Percentiles rank a stretch among this genome's conserved stretches.
phyloP scores from a whole-genome alignment of 2,797 vertebrate species.

The Danio choprae region DNA sequence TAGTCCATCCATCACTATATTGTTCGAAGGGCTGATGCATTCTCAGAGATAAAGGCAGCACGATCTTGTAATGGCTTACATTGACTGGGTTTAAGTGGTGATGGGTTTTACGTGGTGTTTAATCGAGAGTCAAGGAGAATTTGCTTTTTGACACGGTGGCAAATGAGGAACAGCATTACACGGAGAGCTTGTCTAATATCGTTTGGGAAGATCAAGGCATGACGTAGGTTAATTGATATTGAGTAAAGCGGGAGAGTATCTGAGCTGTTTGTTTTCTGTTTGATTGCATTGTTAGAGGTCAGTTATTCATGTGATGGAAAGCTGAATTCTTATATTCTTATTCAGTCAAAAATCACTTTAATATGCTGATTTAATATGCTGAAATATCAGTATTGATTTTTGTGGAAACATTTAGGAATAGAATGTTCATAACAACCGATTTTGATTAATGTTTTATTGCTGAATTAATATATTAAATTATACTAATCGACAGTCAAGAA shows the following conservation, averaged over 20 bases:
- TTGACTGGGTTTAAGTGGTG: constrained; percentile 52
- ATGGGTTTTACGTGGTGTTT: constrained; percentile 71
- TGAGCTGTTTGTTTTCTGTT: not conserved
- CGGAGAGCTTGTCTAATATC: not conserved
- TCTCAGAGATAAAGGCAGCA: constrained; percentile 46
- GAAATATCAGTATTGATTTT: too few species aligned
- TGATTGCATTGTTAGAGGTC: not conserved
- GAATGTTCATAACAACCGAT: too few species aligned
- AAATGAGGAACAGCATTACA: constrained; percentile 72
- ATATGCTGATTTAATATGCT: too few species aligned
- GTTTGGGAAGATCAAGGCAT: not conserved
- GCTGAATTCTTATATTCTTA: not conserved
- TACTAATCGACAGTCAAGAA: too few species aligned
- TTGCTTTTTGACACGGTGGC: constrained; percentile 77
- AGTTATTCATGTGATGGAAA: not conserved
- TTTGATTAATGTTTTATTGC: too few species aligned
- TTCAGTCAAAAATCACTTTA: too few species aligned
- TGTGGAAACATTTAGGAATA: too few species aligned
- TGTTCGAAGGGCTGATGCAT: constrained; percentile 67
- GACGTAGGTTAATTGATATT: not conserved
- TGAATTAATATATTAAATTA: too few species aligned
- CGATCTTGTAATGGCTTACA: constrained; percentile 53
- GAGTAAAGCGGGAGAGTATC: not conserved
- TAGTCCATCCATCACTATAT: constrained; percentile 74
- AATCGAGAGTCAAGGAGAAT: constrained; percentile 76